Evolutionary conservation across 2,888 invertebrate species (phyloP).

Genomic region (Micoletzkya japonica): DNA sequence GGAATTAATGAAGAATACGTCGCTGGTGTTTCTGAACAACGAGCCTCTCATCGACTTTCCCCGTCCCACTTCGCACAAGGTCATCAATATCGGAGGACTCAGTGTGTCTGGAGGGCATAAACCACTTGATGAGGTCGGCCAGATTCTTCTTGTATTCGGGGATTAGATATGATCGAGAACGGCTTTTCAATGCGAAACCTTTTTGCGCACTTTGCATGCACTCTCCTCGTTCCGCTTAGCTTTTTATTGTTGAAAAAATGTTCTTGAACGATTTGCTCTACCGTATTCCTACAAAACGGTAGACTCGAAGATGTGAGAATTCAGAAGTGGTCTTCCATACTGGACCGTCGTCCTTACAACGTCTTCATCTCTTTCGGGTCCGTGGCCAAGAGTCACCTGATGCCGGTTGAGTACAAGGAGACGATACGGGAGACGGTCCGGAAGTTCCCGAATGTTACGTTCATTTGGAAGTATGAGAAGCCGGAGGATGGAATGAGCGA

Average conservation of each 20-base stretch:
- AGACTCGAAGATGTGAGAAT: no score
- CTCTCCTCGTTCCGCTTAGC: no score
- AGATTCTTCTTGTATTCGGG: no score
- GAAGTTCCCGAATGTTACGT: slow-evolving; percentile 26
- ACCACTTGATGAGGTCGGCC: slow-evolving; percentile 19
- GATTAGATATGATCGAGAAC: no score
- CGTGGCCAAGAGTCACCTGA: slow-evolving; percentile 12
- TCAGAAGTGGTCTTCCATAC: slow-evolving; percentile 21
- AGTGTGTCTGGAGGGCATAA: slow-evolving; percentile 13
- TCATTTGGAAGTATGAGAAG: slow-evolving; percentile 29
- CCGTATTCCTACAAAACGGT: no score
- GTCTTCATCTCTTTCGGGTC: slow-evolving; percentile 20
- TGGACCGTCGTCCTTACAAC: background rate
- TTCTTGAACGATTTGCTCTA: no score
- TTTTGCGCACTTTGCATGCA: no score
- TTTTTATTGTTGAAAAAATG: no score
- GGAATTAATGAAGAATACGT: background rate
- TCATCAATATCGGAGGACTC: slow-evolving; percentile 28
- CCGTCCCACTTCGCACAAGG: slow-evolving; percentile 13
- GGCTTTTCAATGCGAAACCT: no score
- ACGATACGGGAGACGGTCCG: slow-evolving; percentile 33
- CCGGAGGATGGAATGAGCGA: slow-evolving; percentile 19
- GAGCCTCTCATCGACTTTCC: slow-evolving; percentile 29
- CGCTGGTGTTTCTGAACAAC: slow-evolving; percentile 13
- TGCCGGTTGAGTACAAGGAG: slow-evolving; percentile 30